phyloP scores from a whole-genome alignment of 1,140 invertebrate species.

The Platorchestia sp. region DNA sequence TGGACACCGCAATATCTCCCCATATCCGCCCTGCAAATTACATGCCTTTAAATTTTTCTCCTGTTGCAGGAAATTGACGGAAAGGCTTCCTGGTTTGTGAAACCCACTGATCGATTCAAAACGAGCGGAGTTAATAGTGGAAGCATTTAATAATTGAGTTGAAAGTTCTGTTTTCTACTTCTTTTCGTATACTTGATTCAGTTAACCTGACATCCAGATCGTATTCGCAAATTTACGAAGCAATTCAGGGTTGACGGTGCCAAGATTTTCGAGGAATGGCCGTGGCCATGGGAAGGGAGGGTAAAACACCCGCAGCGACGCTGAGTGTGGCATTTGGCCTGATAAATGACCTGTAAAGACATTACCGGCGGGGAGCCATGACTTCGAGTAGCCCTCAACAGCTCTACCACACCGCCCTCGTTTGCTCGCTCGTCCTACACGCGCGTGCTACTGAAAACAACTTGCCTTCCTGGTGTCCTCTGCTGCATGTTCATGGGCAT shows the following conservation, averaged over 20 bases:
- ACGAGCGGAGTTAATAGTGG: background rate
- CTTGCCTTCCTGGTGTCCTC: background rate
- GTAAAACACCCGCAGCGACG: background rate
- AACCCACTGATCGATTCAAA: background rate
- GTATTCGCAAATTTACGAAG: background rate
- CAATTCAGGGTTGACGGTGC: background rate
- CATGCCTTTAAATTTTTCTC: background rate
- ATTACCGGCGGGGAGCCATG: slow-evolving; percentile 31
- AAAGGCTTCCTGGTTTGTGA: background rate
- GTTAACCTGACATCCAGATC: background rate
- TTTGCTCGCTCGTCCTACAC: background rate
- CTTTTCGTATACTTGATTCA: background rate
- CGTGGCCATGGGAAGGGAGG: background rate
- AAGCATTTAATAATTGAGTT: background rate
- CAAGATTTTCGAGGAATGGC: slow-evolving; percentile 7
- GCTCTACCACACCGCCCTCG: background rate
- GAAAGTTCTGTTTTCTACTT: background rate
- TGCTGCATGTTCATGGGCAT: background rate
- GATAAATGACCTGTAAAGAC: slow-evolving; percentile 53
- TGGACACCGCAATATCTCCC: background rate
- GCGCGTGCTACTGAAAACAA: background rate
- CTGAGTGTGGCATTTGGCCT: slow-evolving; percentile 27
- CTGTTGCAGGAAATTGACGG: background rate
- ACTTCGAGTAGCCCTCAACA: slow-evolving; percentile 1
- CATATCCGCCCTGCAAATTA: background rate